Base-by-base conservation (phyloP, 2,797 vertebrate species). In the Spinus olivaceus region DNA sequence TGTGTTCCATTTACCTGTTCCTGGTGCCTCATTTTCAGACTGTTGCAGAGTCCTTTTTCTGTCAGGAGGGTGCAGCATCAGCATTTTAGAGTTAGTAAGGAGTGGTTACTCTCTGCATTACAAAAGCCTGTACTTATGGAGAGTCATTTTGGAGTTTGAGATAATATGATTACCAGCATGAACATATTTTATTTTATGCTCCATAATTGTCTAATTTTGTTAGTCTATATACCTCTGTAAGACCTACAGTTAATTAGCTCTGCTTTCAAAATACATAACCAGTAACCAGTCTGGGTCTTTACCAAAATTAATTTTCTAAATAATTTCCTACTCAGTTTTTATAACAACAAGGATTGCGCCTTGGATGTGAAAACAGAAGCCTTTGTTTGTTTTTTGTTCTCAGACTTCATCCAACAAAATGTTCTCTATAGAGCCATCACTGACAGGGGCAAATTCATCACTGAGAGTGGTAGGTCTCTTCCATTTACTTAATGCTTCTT, bases 391-490 rank as follows among this genome's bases (percentile, higher is more conserved):
- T n/a, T 91, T 82, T 19, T 65, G 24, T 91, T 94, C 57, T 64
- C 72, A 98, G 99, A 98, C 42, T 83, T 96, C 9, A 90, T 99
- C 47, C 88, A 79, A 30, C 98, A 98, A 47, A 93, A 92, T 56
- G 97, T 99, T 41, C 86, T 54, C 59, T 98, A 98, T 20, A 96
- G 97, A 86, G 93, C 96, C 12, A 65, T 96, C 11, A 23, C 60
- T 12, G 96, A 98, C 72, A 65, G 63, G 19, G 78, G 84, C 77
- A 96, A 50, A 49, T 98, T 98, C 96, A 90, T 98, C 96, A 97
- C 96, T 61, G 32, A 27, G 12, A 47, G 88, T 76, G 97, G 98
- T 98, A 96, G 2, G 66, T 90, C 47, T 88, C 32, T 88, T 78
- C 33, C 16, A 11, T 66, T 67, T 86, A 64, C 59, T 70, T 42